phyloP scores from a whole-genome alignment of 2,888 invertebrate species.

The Eupithecia insigniata region DNA sequence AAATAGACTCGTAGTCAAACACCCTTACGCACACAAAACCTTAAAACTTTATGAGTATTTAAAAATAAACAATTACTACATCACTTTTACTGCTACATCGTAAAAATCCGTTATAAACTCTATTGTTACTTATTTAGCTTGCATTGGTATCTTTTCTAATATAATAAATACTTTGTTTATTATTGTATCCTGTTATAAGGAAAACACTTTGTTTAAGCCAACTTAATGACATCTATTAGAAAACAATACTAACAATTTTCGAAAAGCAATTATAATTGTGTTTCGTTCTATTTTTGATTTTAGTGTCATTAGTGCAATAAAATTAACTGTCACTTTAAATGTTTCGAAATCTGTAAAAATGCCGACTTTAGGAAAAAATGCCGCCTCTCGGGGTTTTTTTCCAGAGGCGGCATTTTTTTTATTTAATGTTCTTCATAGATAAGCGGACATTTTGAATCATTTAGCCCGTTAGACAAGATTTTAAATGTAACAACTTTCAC shows the following conservation, averaged over 20 bases:
- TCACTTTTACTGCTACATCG: constrained; percentile 25
- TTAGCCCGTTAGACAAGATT: not conserved
- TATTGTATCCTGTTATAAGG: constrained; percentile 13
- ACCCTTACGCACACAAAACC: constrained; percentile 13
- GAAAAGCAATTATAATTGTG: not conserved
- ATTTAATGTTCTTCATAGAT: not conserved
- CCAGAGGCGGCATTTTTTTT: not conserved
- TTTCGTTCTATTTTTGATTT: not conserved
- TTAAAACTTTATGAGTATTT: constrained; percentile 26
- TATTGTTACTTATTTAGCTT: constrained; percentile 16
- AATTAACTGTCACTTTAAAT: constrained; percentile 10
- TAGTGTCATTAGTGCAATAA: constrained; percentile 17
- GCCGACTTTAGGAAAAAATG: constrained; percentile 19
- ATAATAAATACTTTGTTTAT: not conserved
- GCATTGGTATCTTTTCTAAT: not conserved
- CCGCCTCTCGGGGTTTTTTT: not conserved
- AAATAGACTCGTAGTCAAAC: not conserved
- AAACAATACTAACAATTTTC: constrained; percentile 15
- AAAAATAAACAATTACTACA: constrained; percentile 28
- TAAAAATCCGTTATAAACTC: constrained; percentile 21
- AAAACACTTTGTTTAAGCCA: constrained; percentile 27
- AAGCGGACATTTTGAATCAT: constrained; percentile 5
- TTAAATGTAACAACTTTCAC: constrained; percentile 4
- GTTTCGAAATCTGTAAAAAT: not conserved
- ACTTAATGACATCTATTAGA: constrained; percentile 9